Evolutionary conservation across 1,140 invertebrate species (phyloP), one percentile per base, ranked within the genome.

Genomic region (Campoletis sonorensis): DNA sequence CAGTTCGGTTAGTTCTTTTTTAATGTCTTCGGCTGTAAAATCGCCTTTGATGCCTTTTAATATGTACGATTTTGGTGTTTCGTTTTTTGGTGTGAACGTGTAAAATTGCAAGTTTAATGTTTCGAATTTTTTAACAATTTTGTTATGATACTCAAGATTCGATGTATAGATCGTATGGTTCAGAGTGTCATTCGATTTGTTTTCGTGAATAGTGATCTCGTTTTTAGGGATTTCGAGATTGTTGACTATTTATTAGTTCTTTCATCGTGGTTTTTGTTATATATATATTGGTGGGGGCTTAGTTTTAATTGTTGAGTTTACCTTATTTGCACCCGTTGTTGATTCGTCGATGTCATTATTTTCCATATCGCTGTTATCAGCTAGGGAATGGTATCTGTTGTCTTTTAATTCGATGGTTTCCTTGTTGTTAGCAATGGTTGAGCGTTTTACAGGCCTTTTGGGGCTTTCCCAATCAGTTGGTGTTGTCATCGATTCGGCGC

Each of bases 1-100:
- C 18, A 54, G 5, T 23, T 72, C 70, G n/a, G 23, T 23, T 11
- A 72, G 23, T 72, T 72, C 70, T 1, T 33, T 37, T 37, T 49
- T 72, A 1, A 72, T n/a, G 1, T 45, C 16, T 0, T 72, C 70
- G 1, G 33, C 1, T 5, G 70, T 23, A 40, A 72, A 72, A 4
- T 45, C 18, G 0, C 70, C 70, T 72, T 23, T 49, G 16, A 72
- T 72, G 5, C 70, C 70, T n/a, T 72, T 71, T 3, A 71, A 18
- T 3, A 71, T 37, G n/a, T 49, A 21, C 0, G 70, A 72, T 37
- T 72, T 45, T 3, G 70, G 37, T 13, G n/a, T 72, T 26, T 23
- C 4, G 2, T 71, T 18, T 8, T n/a, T 26, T 30, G 70, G 70
- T 1, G 70, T 72, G 21, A 45, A 72, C 7, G 37, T 72, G 40